Base-by-base conservation (phyloP, 2,113 vertebrate genomes). In the Bostrychus sinensis region DNA sequence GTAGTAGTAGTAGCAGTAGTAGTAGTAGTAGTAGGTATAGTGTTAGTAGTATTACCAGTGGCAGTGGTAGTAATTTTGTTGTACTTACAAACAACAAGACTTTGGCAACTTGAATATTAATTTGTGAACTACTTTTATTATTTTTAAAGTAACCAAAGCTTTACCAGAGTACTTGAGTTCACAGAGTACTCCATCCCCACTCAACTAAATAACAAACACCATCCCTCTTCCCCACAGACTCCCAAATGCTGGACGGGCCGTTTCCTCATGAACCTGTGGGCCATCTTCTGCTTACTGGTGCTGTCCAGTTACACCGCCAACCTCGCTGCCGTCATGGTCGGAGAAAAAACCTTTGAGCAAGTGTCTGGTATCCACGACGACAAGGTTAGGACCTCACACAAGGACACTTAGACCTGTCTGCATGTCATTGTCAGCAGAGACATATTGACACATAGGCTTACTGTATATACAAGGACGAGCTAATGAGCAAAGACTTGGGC, bases 181-280 rank as follows among this genome's bases (percentile, higher is more conserved):
- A n/a, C n/a, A n/a, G n/a, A n/a, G n/a, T n/a, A n/a, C n/a, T n/a
- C n/a, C n/a, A n/a, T n/a, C n/a, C n/a, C n/a, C n/a, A 8, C 30
- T 32, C 30, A 32, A 2, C 30, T n/a, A n/a, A 32, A 32, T 32
- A 7, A 32, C 30, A 32, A 32, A 5, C 30, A 41, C 19, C 13
- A 0, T 1, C 45, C n/a, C 60, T 25, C 55, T 1, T 13, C 45
- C 48, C 39, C 43, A 11, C 76, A 91, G 93, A 98, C 95, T 0
- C 96, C 97, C 51, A 98, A 98, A 78, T 98, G 96, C 78, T 95
- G 95, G 91, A 97, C 97, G 0, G 96, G 96, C 0, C 94, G 97
- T 17, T 95, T 99, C 77, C 91, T 99, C 68, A 97, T 99, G 97
- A 98, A 97, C 88, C 94, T 99, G 3, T 98, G 96, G 96, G 96